phyloP scores from a whole-genome alignment of 2,113 vertebrate genomes.

The Scomber colias region DNA sequence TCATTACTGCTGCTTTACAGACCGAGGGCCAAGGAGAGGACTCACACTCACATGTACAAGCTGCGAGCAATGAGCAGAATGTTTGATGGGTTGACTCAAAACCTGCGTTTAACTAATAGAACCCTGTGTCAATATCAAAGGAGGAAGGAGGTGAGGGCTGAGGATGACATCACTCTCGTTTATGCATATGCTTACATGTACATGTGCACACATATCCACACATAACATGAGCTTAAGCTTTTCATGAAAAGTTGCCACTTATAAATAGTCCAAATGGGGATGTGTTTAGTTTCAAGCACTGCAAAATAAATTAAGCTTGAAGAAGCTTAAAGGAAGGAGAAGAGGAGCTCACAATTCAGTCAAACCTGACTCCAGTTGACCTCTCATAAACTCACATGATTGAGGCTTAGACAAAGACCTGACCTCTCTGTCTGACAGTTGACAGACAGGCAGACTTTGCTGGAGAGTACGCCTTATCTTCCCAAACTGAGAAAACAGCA shows the following conservation, averaged over 20 bases:
- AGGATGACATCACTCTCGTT: constrained; percentile 11
- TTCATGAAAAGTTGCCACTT: constrained; percentile 30
- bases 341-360: constrained; percentile 42
- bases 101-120: constrained; percentile 36
- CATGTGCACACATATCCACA: background rate
- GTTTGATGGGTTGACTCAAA: constrained; percentile 18
- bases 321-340: constrained; percentile 11
- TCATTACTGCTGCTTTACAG: constrained; percentile 50
- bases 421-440: constrained; percentile 40
- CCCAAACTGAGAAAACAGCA: constrained; percentile 52
- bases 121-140: constrained; percentile 39
- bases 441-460: constrained; percentile 40
- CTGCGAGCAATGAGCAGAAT: constrained; percentile 16
- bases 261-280: constrained; percentile 37
- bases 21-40: constrained; percentile 33
- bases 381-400: constrained; percentile 71
- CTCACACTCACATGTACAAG: constrained; percentile 25
- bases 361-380: constrained; percentile 57
- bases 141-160: background rate
- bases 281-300: constrained; percentile 67
- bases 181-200: constrained; percentile 1
- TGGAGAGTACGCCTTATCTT: constrained; percentile 40
- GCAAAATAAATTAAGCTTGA: constrained; percentile 72
- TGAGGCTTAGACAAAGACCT: constrained; percentile 64
- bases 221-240: background rate